Base-by-base conservation (phyloP, 2,797 vertebrate species). In the Phrynocephalus guinanensis region DNA sequence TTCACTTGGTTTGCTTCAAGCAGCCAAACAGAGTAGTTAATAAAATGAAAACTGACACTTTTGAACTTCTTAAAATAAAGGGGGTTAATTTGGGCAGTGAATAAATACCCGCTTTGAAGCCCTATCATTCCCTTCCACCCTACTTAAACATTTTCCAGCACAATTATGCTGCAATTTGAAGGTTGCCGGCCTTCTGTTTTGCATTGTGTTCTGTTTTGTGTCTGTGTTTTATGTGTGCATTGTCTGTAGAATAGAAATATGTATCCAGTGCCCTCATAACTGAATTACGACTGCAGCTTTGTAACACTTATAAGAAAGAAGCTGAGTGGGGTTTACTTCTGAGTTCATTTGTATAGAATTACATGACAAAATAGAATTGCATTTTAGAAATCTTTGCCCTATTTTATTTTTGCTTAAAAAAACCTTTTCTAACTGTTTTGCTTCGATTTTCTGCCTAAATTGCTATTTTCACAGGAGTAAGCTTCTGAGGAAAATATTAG, bases 1-100 rank as follows among this genome's bases (percentile, higher is more conserved):
- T 71, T 85, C 83, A 68, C 60, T 90, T 86, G 72, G 88, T 86
- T 91, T 93, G 89, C 73, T 94, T 95, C 79, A 87, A 80, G 81
- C 92, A 94, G 89, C 87, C 3, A 44, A 56, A 70, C 72, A 86
- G 83, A 84, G 83, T 91, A 22, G 52, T 92, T 79, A 81, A 26
- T 82, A 70, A 93, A 82, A 73, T 1, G 79, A 50, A 82, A 63
- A 88, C 33, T 50, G 50, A 86, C 88, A 56, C 30, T 50, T 71
- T 75, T 76, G 22, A 92, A 91, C 83, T 56, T 85, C n/a, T 38
- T 85, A 60, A 88, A 88, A 85, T 85, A 81, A 85, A 76, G 78
- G 76, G 63, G 83, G 44, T 85, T 76, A 88, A 82, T 88, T 70
- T 85, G 71, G 73, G 84, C 60, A 77, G 71, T 20, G 75, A 70